Percentiles rank a stretch among this genome's conserved stretches.
Conservation (phyloP, 2,113 vertebrate genomes). For the Sylvietta virens region DNA sequence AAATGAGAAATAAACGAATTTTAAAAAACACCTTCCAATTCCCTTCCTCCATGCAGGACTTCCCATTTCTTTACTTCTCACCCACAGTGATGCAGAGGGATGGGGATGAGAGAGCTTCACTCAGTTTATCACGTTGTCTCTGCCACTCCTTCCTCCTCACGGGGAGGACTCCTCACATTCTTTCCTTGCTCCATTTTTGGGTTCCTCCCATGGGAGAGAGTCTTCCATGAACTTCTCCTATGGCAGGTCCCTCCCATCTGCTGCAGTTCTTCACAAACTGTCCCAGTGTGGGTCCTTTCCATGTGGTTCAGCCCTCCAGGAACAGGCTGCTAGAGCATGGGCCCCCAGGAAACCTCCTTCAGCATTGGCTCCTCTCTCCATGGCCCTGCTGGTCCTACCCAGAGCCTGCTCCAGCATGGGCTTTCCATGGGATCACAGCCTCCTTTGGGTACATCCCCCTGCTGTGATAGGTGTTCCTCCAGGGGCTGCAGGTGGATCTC, state of each 20-base stretch:
- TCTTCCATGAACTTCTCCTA: neutral
- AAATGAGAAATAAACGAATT: neutral
- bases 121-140: neutral
- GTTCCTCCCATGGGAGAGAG: neutral
- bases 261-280: neutral
- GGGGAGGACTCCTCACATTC: neutral
- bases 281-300: neutral
- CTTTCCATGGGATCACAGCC: neutral
- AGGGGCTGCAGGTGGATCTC: neutral
- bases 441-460: neutral
- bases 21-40: neutral
- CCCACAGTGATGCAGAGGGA: no score
- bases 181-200: neutral
- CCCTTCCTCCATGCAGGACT: neutral
- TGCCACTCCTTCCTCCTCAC: neutral
- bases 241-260: neutral
- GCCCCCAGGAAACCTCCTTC: neutral
- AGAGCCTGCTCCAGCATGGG: neutral
- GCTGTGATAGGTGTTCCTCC: accelerated
- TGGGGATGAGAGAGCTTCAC: neutral
- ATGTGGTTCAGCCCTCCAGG: accelerated
- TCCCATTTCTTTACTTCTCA: neutral
- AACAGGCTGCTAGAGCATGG: neutral
- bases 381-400: neutral
- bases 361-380: neutral